Percentiles rank a stretch among this genome's conserved stretches.
These are phyloP conservation scores for Cichlasoma orientale DNA, from an alignment of 2,797 vertebrate genomes.

Conservation along the genomic window DNA sequence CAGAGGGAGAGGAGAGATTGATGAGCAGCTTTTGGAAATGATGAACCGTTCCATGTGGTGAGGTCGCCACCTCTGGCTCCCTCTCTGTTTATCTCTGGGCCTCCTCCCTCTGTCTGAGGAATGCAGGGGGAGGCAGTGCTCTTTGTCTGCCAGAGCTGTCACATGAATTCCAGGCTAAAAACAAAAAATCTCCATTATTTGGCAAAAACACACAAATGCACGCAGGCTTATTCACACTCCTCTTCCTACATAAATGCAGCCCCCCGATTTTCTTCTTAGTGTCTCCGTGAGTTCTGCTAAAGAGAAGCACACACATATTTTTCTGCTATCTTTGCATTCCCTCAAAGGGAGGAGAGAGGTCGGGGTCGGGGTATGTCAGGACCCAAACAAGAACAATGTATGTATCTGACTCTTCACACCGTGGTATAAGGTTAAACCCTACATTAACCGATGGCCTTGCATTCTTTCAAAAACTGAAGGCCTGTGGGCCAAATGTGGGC, in stretches of 20 bases:
- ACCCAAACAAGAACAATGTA: background rate
- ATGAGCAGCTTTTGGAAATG: conserved; percentile 31
- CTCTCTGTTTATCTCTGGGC: conserved; percentile 45
- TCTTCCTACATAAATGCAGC: conserved; percentile 13
- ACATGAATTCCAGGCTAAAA: conserved; percentile 34
- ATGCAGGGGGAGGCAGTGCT: conserved; percentile 53
- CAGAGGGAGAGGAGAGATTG: conserved; percentile 23
- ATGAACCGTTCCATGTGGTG: conserved; percentile 54
- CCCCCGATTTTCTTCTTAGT: background rate
- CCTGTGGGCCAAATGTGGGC: no score
- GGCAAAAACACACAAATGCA: conserved; percentile 12
- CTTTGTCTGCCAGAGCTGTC: conserved; percentile 33
- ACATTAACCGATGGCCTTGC: no score
- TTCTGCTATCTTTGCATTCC: background rate
- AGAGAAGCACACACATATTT: background rate
- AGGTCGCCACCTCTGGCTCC: conserved; percentile 48
- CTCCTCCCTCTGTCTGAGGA: conserved; percentile 68
- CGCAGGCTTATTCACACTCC: background rate
- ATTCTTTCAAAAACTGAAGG: no score
- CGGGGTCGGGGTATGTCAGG: background rate
- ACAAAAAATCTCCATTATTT: conserved; percentile 27
- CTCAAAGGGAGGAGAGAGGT: background rate
- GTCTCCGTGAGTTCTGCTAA: background rate
- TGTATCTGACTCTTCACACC: background rate
- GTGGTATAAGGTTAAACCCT: background rate